Conservation (phyloP, 2,113 vertebrate species). For the Eupsittula cactorum region DNA sequence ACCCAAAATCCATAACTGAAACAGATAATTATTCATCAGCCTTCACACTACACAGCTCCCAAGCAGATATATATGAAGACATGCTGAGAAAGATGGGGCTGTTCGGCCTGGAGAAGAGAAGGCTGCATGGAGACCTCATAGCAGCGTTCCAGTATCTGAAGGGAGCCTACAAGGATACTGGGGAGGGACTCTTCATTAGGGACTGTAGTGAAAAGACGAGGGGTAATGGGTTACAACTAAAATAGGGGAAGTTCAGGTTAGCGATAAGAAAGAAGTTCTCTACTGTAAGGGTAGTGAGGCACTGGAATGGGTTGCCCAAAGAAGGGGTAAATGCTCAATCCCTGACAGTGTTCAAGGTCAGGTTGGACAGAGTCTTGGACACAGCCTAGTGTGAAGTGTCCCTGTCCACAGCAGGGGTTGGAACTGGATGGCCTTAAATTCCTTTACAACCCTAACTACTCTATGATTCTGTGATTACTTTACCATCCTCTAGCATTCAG, state of each 20-base stretch:
- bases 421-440: background rate
- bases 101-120: background rate
- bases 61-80: background rate
- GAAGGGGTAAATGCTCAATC: background rate
- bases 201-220: background rate
- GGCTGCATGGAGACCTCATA: background rate
- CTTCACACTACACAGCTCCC: background rate
- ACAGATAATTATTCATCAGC: background rate
- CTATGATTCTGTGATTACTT: background rate
- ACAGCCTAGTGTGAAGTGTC: background rate
- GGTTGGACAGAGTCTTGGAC: background rate
- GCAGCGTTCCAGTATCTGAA: background rate
- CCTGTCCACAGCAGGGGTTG: background rate
- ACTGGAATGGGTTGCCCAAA: background rate
- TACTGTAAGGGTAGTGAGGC: background rate
- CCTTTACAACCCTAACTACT: background rate
- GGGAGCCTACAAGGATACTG: background rate
- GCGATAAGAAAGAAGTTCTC: background rate
- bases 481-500: background rate
- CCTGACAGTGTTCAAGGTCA: background rate
- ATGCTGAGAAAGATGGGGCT: background rate
- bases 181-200: background rate
- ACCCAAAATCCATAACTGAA: accelerated
- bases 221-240: background rate
- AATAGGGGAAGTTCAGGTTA: background rate